Conservation (phyloP, 1,140 invertebrate genomes). For the Cepaea nemoralis region DNA sequence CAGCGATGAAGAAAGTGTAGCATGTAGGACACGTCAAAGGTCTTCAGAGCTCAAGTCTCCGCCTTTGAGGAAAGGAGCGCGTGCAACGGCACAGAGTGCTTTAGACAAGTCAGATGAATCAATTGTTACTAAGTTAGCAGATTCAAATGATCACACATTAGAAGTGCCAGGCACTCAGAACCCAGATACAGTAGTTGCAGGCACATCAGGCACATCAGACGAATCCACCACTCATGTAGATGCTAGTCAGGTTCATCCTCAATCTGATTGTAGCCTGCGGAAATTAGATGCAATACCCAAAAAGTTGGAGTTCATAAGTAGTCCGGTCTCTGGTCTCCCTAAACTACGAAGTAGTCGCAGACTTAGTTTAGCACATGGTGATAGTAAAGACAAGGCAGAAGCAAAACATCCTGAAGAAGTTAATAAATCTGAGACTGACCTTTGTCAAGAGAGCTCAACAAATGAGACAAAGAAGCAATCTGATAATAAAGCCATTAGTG, state of each 20-base stretch:
- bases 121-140: no score
- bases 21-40: conserved; percentile 2
- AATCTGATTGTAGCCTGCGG: no score
- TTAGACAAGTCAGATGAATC: neutral
- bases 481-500: neutral
- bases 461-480: neutral
- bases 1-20: conserved; percentile 18
- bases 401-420: neutral
- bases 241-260: no score
- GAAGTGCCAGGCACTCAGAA: neutral
- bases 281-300: no score
- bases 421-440: neutral
- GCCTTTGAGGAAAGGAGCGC: neutral
- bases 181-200: no score
- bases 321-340: neutral
- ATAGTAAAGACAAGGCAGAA: neutral
- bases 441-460: neutral
- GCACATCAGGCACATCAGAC: no score
- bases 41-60: neutral
- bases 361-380: neutral
- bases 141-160: neutral
- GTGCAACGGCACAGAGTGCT: neutral
- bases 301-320: no score
- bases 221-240: no score
- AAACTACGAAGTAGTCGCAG: neutral